Conservation (phyloP, 2,113 vertebrate genomes). For the Prietella phreatophila region DNA sequence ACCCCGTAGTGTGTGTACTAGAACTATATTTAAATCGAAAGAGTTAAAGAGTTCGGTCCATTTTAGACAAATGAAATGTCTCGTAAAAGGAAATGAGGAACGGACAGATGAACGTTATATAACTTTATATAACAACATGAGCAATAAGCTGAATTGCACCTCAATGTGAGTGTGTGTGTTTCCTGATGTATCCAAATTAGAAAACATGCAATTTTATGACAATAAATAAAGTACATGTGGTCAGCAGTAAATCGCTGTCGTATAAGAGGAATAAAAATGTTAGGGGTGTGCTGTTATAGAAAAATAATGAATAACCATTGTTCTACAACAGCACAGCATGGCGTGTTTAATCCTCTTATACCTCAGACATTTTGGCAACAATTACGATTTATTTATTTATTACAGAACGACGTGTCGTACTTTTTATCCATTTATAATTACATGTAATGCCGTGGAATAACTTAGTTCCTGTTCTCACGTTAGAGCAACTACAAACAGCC, state of each 20-base stretch:
- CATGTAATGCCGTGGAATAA: neutral
- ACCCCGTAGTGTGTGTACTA: neutral
- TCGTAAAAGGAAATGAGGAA: neutral
- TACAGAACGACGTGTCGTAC: neutral
- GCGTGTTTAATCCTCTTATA: neutral
- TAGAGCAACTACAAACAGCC: neutral
- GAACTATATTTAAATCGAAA: neutral
- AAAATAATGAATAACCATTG: neutral
- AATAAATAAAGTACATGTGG: neutral
- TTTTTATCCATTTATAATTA: neutral
- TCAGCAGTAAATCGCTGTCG: neutral
- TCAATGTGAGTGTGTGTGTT: neutral
- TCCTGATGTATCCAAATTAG: neutral
- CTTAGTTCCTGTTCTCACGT: neutral
- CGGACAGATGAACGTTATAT: slow-evolving; percentile 68
- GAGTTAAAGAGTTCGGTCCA: neutral
- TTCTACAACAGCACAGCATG: neutral
- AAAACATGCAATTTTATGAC: neutral
- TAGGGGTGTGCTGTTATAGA: neutral
- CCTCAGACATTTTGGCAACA: neutral
- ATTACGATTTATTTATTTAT: neutral
- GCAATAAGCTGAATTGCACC: neutral
- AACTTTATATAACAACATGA: slow-evolving; percentile 41
- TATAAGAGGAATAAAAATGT: neutral
- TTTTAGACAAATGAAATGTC: neutral